These are phyloP conservation scores for Pollenia angustigena DNA, from an alignment of 2,888 invertebrate species.

Conservation along the genomic window DNA sequence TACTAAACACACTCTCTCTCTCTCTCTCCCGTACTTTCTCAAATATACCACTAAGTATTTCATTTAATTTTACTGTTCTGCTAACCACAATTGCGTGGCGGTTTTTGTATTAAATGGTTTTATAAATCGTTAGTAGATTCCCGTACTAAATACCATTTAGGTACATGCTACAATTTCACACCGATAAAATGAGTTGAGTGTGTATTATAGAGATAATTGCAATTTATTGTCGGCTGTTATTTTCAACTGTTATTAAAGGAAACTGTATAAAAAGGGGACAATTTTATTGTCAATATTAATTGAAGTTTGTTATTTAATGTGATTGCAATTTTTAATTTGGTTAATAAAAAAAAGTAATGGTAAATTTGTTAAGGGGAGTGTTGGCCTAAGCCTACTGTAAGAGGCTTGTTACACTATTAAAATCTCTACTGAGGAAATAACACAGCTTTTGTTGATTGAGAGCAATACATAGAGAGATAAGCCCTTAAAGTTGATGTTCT, in stretches of 20 bases:
- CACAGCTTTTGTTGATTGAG: too few species aligned
- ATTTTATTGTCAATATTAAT: too few species aligned
- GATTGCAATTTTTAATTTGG: too few species aligned
- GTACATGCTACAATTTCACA: slow-evolving; percentile 14
- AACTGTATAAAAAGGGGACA: too few species aligned
- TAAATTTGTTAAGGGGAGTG: too few species aligned
- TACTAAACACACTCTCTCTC: not conserved
- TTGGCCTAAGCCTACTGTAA: too few species aligned
- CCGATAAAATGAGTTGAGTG: not conserved
- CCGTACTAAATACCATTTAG: not conserved
- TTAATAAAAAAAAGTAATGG: too few species aligned
- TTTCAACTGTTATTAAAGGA: not conserved
- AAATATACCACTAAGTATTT: not conserved
- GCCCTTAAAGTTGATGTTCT: too few species aligned
- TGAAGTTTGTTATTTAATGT: too few species aligned
- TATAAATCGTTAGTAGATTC: not conserved
- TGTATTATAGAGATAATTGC: slow-evolving; percentile 26
- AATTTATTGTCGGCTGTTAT: slow-evolving; percentile 12
- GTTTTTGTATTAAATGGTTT: slow-evolving; percentile 9
- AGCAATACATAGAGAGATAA: too few species aligned
- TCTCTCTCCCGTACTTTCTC: not conserved
- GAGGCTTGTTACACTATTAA: too few species aligned
- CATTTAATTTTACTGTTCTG: not conserved
- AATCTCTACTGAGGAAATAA: too few species aligned
- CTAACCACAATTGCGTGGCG: slow-evolving; percentile 20